Evolutionary conservation across 2,113 vertebrate genomes (phyloP).

Genomic region (Clinocottus analis): DNA sequence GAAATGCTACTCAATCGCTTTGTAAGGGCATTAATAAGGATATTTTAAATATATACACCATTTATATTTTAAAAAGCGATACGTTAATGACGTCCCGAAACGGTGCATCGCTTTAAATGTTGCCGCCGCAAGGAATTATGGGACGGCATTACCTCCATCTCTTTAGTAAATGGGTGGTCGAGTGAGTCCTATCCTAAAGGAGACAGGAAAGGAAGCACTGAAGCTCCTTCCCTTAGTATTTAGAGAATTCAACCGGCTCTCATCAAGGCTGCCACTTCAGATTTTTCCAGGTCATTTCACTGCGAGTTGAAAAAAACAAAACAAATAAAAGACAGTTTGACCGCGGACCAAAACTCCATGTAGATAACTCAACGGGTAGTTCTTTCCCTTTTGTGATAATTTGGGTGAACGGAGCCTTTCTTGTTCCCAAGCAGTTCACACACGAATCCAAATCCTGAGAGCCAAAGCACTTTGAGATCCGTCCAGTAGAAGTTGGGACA

Average conservation of each 20-base stretch:
- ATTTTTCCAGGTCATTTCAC: neutral
- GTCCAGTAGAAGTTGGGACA: neutral
- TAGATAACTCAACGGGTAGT: neutral
- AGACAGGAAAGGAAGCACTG: neutral
- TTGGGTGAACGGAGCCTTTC: neutral
- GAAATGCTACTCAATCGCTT: neutral
- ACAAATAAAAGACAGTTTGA: neutral
- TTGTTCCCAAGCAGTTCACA: neutral
- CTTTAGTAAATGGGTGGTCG: neutral
- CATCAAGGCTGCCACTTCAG: neutral
- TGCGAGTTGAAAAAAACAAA: neutral
- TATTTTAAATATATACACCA: neutral
- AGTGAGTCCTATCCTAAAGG: neutral
- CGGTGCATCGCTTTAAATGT: neutral
- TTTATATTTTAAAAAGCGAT: neutral
- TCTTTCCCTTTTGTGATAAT: neutral
- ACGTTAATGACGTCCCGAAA: neutral
- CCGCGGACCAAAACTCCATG: neutral
- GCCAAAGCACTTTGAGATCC: neutral
- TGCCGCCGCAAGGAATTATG: neutral
- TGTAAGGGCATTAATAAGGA: neutral
- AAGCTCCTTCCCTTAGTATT: neutral
- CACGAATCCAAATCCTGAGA: neutral
- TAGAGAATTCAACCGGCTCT: neutral
- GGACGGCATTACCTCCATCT: neutral